Evolutionary conservation across 2,797 vertebrate species (phyloP).

Genomic region (Pristis pectinata): DNA sequence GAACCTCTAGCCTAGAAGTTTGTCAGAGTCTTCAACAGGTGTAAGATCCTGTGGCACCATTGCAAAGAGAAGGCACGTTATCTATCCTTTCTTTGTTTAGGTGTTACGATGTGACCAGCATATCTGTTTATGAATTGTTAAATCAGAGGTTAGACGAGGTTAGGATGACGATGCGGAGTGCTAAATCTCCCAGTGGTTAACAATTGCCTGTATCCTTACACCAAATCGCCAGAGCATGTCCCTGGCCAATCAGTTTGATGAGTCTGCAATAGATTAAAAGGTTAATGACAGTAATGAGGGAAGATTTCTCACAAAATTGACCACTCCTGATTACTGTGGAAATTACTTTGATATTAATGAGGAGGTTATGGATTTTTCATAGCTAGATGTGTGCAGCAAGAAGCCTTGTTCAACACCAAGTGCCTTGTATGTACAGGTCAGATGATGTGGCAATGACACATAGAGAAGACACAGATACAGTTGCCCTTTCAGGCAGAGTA

Average conservation of each 20-base stretch:
- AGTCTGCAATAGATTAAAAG: background rate
- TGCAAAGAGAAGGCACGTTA: too few relatives aligned
- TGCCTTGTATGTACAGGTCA: background rate
- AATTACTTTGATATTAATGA: conserved; percentile 13
- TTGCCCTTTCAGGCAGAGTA: too few relatives aligned
- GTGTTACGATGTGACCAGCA: background rate
- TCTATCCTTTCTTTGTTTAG: background rate
- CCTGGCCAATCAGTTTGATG: background rate
- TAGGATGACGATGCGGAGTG: background rate
- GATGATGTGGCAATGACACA: background rate
- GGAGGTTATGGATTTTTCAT: background rate
- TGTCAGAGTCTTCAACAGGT: too few relatives aligned
- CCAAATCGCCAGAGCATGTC: background rate
- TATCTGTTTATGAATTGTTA: background rate
- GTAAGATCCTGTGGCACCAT: too few relatives aligned
- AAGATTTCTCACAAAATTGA: background rate
- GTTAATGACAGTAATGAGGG: background rate
- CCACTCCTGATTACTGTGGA: background rate
- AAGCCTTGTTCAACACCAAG: background rate
- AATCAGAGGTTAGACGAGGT: background rate
- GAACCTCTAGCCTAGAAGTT: too few relatives aligned
- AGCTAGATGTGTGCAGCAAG: background rate
- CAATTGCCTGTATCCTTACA: background rate
- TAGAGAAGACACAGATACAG: too few relatives aligned
- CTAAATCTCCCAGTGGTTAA: background rate